Base-by-base conservation (phyloP, 2,797 vertebrate genomes). In the Vireo griseus region DNA sequence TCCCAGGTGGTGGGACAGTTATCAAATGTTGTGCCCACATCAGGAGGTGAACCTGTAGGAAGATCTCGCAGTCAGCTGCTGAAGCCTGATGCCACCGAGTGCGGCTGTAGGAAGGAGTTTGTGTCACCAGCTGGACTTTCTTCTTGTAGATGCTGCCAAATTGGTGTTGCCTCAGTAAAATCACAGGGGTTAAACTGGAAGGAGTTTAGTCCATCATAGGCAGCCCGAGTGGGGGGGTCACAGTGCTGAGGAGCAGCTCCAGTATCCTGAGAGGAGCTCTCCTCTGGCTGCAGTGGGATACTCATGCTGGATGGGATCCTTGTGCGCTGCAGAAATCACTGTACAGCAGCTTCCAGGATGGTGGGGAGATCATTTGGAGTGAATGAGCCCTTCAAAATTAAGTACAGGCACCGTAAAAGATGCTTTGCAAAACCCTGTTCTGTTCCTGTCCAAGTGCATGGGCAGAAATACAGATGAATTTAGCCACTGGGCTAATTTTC, bases 311-410 rank as follows among this genome's bases (percentile, higher is more conserved):
- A 20, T 66, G 65, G 37, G 61, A 24, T 35, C 42, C 48, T 47
- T 0, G 0, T 2, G 15, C 13, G 0, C 29, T 68, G 48, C 52
- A 82, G 76, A 72, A 76, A 73, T 44, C 4, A 1, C 39, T 14
- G 13, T 13, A 24, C 9, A 86, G 86, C 40, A 25, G 8, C 62
- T 67, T 71, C 71, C 78, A 77, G 39, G 31, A 48, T 0, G 2
- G 29, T 22, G 37, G 16, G 42, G 72, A 80, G 66, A 44, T 65
- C 62, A 76, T 92, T 50, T 54, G 74, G 42, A 84, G 76, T 29
- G 68, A 90, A 90, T 24, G 52, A 92, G 45, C 75, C 78, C 45
- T 88, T 92, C 80, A 54, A 76, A 96, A 92, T 93, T 45, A 80
- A 85, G 55, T 55, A 78, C 42, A 84, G 74, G 22, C 37, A 71